Evolutionary conservation across 2,113 vertebrate genomes (phyloP).

Genomic region (Mesoclemmys tuberculata): DNA sequence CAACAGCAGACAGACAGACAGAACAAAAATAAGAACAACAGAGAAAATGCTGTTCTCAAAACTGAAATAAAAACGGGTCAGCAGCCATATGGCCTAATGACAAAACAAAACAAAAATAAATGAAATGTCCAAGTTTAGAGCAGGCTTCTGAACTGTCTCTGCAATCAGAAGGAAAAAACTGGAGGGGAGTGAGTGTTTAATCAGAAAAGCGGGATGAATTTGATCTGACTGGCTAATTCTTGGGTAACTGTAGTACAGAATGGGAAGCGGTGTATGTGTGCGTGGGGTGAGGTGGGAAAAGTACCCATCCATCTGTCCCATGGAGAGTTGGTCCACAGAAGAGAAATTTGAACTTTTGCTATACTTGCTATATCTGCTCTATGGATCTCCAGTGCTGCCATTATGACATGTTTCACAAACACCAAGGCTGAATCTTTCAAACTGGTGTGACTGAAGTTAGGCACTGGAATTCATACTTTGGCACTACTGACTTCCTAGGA

Average conservation of each 20-base stretch:
- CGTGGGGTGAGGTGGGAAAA: neutral
- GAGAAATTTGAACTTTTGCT: constrained; percentile 1
- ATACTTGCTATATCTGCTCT: neutral
- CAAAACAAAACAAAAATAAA: neutral
- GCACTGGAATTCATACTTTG: neutral
- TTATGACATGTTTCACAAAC: neutral
- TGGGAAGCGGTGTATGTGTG: neutral
- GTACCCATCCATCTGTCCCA: constrained; percentile 44
- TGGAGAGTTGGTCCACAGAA: neutral
- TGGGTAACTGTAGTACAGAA: constrained; percentile 13
- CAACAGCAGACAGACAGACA: neutral
- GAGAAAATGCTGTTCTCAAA: neutral
- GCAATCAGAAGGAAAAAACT: neutral
- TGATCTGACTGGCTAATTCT: constrained; percentile 38
- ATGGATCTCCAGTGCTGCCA: neutral
- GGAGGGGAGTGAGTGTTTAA: neutral
- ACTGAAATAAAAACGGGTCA: neutral
- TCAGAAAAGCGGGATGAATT: neutral
- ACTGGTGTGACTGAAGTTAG: neutral
- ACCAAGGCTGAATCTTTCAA: neutral
- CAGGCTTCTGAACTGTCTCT: neutral
- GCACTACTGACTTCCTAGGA: neutral
- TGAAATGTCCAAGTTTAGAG: neutral
- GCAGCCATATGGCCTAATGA: neutral
- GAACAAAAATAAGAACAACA: neutral